A percentile compares a stretch with the other conserved stretches of the same genome.
Conservation (phyloP, 2,797 vertebrate genomes). For the Enteromius treurensis region DNA sequence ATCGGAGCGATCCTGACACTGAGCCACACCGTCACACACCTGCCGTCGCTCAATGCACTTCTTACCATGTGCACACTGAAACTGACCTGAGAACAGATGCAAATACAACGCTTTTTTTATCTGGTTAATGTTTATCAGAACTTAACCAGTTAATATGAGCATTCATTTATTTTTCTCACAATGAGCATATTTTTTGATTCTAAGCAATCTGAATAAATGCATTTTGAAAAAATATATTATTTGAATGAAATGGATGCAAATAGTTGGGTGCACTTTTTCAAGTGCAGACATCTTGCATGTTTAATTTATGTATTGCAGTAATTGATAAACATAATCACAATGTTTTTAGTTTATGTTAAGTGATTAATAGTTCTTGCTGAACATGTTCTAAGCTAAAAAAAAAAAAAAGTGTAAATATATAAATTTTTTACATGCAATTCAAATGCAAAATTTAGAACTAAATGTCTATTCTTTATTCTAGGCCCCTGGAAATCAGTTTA, state of each 20-base stretch:
- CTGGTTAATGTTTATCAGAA: not conserved
- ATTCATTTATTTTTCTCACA: not conserved
- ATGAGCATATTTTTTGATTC: not conserved
- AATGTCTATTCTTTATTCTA: not conserved
- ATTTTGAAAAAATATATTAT: not conserved
- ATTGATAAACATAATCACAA: not conserved
- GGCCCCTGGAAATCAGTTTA: not conserved
- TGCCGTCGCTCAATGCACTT: conserved; percentile 74
- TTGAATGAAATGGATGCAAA: not conserved
- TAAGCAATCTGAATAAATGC: not conserved
- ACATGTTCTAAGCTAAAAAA: not conserved
- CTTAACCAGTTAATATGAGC: not conserved
- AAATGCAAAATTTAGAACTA: not conserved
- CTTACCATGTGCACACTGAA: conserved; percentile 66
- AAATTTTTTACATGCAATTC: not conserved
- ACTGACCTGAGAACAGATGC: conserved; percentile 19
- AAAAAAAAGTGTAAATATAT: not conserved
- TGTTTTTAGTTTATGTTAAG: not conserved
- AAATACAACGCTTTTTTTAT: not conserved
- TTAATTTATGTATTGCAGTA: not conserved
- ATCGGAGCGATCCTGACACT: conserved; percentile 89
- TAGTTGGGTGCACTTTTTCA: not conserved
- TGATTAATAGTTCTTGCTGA: not conserved
- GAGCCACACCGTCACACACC: conserved; percentile 82
- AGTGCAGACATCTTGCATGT: not conserved